These are phyloP conservation scores for Shargacucullia verbasci DNA, from an alignment of 2,888 invertebrate species.

Conservation along the genomic window DNA sequence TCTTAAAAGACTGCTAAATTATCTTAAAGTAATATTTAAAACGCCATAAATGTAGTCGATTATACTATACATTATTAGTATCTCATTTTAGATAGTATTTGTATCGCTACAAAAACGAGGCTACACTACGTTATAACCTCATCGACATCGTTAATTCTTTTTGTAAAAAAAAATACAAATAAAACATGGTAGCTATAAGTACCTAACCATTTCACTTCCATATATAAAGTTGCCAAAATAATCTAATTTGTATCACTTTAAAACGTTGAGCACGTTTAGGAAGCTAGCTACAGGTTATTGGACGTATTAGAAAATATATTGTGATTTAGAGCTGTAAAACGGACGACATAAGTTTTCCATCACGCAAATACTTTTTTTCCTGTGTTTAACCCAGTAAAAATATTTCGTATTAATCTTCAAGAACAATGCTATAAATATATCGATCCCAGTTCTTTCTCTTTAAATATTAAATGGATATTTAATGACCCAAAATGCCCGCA, in stretches of 20 bases:
- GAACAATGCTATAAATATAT: no score
- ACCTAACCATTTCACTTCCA: slow-evolving; percentile 61
- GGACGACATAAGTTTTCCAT: neutral
- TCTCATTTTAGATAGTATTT: neutral
- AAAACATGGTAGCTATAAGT: slow-evolving; percentile 41
- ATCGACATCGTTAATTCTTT: slow-evolving; percentile 24
- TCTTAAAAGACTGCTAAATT: no score
- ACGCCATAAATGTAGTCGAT: neutral
- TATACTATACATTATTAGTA: neutral
- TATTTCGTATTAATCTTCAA: no score
- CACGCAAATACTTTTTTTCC: no score
- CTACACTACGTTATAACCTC: slow-evolving; percentile 1
- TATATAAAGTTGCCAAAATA: slow-evolving; percentile 66
- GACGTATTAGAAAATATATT: slow-evolving; percentile 31
- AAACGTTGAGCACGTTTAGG: slow-evolving; percentile 53
- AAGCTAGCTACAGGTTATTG: slow-evolving; percentile 44
- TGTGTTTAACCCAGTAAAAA: no score
- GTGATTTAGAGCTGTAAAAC: slow-evolving; percentile 5
- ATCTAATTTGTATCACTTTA: slow-evolving; percentile 53
- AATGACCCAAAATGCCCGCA: no score
- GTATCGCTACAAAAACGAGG: slow-evolving; percentile 14
- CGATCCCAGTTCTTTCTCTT: no score
- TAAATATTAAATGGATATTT: no score
- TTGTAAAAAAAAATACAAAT: slow-evolving; percentile 38
- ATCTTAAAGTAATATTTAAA: no score